phyloP scores from a whole-genome alignment of 2,113 vertebrate species.

The Cephalopterus ornatus region DNA sequence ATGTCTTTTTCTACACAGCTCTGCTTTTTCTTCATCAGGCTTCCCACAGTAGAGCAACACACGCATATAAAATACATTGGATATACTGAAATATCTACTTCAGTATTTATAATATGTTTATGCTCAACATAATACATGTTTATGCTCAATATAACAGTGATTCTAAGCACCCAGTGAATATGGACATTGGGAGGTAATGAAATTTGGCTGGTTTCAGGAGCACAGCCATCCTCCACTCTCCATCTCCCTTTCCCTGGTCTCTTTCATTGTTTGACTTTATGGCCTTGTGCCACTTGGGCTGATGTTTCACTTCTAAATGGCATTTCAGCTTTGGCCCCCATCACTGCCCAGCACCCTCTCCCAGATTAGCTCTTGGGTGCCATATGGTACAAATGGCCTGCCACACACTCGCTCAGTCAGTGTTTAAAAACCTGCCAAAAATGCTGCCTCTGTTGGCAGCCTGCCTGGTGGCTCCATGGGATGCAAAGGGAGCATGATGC shows the following conservation, averaged over 20 bases:
- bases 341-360: slow-evolving; percentile 60
- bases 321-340: slow-evolving; percentile 71
- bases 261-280: slow-evolving; percentile 32
- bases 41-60: neutral
- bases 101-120: neutral
- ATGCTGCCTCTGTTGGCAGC: slow-evolving; percentile 68
- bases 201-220: neutral
- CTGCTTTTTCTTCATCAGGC: neutral
- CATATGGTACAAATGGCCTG: slow-evolving; percentile 76
- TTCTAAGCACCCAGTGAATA: neutral
- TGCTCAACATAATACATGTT: neutral
- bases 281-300: slow-evolving; percentile 63
- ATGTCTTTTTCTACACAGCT: neutral
- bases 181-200: neutral
- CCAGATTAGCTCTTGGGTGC: slow-evolving; percentile 70
- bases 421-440: slow-evolving; percentile 66
- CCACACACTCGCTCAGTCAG: slow-evolving; percentile 32
- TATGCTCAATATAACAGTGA: neutral
- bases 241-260: neutral
- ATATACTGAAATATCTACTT: neutral
- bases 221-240: neutral
- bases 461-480: slow-evolving; percentile 50
- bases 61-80: neutral
- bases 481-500: neutral
- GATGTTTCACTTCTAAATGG: slow-evolving; percentile 65